Evolutionary conservation across 2,113 vertebrate genomes (phyloP), one percentile per base, ranked within the genome.

Genomic region (Papio anubis): DNA sequence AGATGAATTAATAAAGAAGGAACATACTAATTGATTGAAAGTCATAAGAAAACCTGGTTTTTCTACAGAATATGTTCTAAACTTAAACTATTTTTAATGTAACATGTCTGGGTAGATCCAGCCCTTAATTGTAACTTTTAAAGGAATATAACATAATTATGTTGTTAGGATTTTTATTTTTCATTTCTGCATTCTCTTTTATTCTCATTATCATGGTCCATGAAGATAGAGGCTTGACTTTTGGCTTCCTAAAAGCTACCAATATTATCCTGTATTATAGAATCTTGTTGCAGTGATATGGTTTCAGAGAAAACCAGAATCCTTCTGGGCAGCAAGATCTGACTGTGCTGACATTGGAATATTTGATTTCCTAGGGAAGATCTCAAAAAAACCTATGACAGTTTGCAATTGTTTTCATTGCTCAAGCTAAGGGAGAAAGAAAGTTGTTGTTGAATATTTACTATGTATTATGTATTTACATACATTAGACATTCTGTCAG

Each of bases 121-220:
- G 12, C 13, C 70, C 57, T 81, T 93, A 79, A 88, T 68, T 97
- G 55, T 23, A 12, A 52, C 81, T 95, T 88, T 89, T 93, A 93
- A 97, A 93, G 68, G 8, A 64, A 45, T 86, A n/a, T 92, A 64
- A 45, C 70, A n/a, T 92, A 91, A 89, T 88, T 95, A 94, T 48
- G 68, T 88, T 72, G 68, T 55, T 89, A 76, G 13, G 20, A 83
- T 45, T 93, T 94, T 93, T 85, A 81, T 8, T 95, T 96, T 90
- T 32, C 13, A 64, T 64, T 80, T 96, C 57, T 91, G 3, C 30
- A 73, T 64, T 94, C 35, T 61, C 76, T 55, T 16, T 73, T 85
- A 50, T 82, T 92, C 40, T 93, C 72, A 50, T 96, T 76, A 76
- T 59, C 8, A 5, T 72, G 35, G 35, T 30, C 61, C 40, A 23